Evolutionary conservation across 2,113 vertebrate genomes (phyloP).

Genomic region (Rhipidura dahli): DNA sequence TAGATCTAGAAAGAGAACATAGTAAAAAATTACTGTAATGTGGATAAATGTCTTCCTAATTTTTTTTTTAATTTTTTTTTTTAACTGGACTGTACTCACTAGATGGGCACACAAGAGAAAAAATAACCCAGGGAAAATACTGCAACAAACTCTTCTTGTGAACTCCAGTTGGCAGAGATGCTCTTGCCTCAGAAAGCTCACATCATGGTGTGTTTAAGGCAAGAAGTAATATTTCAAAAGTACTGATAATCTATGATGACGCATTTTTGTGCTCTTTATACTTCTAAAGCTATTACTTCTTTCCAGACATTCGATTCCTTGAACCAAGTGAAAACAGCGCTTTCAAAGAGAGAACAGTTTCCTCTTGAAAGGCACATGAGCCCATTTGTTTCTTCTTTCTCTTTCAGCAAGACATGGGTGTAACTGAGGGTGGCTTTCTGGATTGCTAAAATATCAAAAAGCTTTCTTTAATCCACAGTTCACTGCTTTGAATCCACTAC

Average conservation of each 20-base stretch:
- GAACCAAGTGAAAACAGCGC: neutral
- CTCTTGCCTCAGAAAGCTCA: neutral
- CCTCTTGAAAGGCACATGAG: neutral
- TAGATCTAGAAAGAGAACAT: neutral
- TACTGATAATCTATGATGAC: neutral
- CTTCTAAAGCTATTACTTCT: neutral
- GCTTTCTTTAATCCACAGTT: neutral
- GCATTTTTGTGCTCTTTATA: neutral
- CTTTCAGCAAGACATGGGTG: neutral
- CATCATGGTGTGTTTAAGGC: neutral
- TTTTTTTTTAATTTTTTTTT: neutral
- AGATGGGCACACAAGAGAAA: neutral
- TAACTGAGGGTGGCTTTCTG: neutral
- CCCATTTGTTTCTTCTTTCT: neutral
- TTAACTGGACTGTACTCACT: neutral
- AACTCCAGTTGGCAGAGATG: neutral
- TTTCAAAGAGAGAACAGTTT: neutral
- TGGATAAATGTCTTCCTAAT: neutral
- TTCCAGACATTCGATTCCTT: neutral
- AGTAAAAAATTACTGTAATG: neutral
- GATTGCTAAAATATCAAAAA: neutral
- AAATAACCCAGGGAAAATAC: neutral
- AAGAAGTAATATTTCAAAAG: neutral
- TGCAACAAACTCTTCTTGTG: neutral
- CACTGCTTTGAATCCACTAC: neutral